A percentile compares a stretch with the other conserved stretches of the same genome.
phyloP scores from a whole-genome alignment of 64 coral and sea anemone species.

The Montipora cactus region DNA sequence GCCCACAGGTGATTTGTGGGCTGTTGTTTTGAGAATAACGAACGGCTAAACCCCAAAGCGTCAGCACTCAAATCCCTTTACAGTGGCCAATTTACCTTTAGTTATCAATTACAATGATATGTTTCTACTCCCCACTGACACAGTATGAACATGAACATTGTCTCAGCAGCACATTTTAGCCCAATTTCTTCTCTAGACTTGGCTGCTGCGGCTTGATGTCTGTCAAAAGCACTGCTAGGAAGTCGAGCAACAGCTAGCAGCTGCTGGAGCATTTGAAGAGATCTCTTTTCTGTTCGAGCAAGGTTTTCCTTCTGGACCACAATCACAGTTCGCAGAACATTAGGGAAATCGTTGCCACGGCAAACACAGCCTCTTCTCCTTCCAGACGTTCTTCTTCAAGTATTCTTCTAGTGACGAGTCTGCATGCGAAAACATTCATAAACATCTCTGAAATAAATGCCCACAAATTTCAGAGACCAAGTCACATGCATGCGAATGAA shows the following conservation, averaged over 20 bases:
- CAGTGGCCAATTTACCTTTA: too few relatives aligned
- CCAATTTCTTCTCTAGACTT: slow-evolving; percentile 1
- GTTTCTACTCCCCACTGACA: too few relatives aligned
- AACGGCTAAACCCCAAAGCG: too few relatives aligned
- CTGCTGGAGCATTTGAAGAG: neutral
- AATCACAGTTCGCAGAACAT: slow-evolving; percentile 3
- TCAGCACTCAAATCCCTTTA: too few relatives aligned
- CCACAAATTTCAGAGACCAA: neutral
- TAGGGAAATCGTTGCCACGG: neutral
- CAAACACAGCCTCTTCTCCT: slow-evolving; percentile 22
- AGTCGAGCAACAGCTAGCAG: neutral
- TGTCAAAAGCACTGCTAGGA: neutral
- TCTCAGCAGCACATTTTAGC: neutral
- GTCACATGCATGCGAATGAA: neutral
- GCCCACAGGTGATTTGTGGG: too few relatives aligned
- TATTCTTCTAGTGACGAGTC: neutral
- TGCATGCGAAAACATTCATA: neutral
- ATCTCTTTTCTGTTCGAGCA: neutral
- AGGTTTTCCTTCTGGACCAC: slow-evolving; percentile 5
- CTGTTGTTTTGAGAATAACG: too few relatives aligned
- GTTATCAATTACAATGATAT: too few relatives aligned
- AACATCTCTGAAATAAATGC: too few relatives aligned
- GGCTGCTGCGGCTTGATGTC: neutral
- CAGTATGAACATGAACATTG: too few relatives aligned
- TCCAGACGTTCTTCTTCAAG: slow-evolving; percentile 5